Conservation (phyloP, 2,113 vertebrate genomes). For the Bothrops jararaca region DNA sequence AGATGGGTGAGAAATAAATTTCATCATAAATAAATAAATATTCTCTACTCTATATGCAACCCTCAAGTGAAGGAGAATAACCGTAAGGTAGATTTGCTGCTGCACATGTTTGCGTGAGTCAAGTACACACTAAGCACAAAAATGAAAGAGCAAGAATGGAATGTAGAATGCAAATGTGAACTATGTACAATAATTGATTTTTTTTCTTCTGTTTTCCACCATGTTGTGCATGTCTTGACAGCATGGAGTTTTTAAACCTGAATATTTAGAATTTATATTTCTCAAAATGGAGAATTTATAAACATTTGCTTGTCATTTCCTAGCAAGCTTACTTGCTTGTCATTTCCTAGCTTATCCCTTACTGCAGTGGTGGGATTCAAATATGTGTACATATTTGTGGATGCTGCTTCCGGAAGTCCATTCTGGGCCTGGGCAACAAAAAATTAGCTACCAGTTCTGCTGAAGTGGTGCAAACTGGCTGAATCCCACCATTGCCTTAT, state of each 20-base stretch:
- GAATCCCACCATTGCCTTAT: no score
- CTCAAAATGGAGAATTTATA: not conserved
- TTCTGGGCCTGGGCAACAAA: no score
- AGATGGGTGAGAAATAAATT: no score
- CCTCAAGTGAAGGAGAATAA: slow-evolving; percentile 50
- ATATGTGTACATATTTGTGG: no score
- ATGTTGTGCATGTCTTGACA: not conserved
- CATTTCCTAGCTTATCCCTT: not conserved
- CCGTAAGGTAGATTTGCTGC: slow-evolving; percentile 51
- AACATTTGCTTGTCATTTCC: not conserved
- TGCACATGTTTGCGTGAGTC: not conserved
- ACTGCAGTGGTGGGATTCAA: not conserved
- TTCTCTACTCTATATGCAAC: slow-evolving; percentile 36
- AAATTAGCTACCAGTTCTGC: no score
- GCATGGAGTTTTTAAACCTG: not conserved
- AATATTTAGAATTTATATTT: not conserved
- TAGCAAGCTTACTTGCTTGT: not conserved
- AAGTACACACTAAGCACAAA: not conserved
- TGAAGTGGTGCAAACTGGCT: no score
- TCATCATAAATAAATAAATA: slow-evolving; percentile 31
- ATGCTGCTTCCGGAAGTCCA: no score
- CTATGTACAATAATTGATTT: no score
- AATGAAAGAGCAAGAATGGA: not conserved
- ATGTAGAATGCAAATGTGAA: no score
- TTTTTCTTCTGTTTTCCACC: no score